Percentiles rank a stretch among this genome's conserved stretches.
phyloP scores from a whole-genome alignment of 2,888 invertebrate genomes.

The Sarcophaga subvicina region DNA sequence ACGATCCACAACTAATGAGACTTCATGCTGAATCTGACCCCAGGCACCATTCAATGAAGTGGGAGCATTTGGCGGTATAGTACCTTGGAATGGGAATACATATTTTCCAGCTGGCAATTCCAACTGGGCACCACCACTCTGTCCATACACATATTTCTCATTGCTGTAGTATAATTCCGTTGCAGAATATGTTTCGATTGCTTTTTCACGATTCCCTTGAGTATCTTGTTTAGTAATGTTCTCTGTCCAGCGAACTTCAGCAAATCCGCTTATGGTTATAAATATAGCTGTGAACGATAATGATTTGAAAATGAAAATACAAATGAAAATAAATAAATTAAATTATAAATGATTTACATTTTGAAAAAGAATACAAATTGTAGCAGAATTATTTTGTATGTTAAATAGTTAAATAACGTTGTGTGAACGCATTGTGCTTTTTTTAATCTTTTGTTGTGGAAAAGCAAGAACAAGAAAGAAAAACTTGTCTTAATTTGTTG shows the following conservation, averaged over 20 bases:
- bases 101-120: conserved; percentile 87
- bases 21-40: conserved; percentile 90
- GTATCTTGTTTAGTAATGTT: conserved; percentile 76
- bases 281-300: conserved; percentile 75
- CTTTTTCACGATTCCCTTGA: conserved; percentile 77
- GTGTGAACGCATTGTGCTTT: not conserved
- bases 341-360: not conserved
- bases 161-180: conserved; percentile 79
- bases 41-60: conserved; percentile 89
- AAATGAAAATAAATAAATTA: not conserved
- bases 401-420: not conserved
- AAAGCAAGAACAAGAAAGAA: not conserved
- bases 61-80: conserved; percentile 84
- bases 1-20: conserved; percentile 89
- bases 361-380: too few species aligned
- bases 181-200: conserved; percentile 77
- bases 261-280: conserved; percentile 79
- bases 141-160: conserved; percentile 79
- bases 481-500: conserved; percentile 40
- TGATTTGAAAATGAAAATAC: conserved; percentile 2
- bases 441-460: not conserved
- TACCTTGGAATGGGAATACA: conserved; percentile 89
- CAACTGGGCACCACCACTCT: conserved; percentile 84
- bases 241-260: conserved; percentile 81
- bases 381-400: conserved; percentile 2